Conservation (phyloP, 2,797 vertebrate species). For the Babyrousa celebensis region DNA sequence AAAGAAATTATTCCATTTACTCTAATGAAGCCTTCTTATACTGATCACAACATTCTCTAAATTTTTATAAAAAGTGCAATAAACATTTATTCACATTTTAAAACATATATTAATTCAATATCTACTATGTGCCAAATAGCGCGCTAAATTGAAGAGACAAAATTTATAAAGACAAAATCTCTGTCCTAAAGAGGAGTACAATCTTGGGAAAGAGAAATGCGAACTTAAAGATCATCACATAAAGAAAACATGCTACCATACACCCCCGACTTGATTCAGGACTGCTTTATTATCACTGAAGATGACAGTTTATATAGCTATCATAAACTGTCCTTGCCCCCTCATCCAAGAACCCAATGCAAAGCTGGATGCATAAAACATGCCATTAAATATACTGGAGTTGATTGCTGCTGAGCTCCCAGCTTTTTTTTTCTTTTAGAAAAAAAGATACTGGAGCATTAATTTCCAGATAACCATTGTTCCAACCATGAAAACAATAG, state of each 20-base stretch:
- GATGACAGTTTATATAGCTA: not conserved
- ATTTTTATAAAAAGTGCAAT: not conserved
- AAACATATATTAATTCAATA: not conserved
- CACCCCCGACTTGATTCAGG: not conserved
- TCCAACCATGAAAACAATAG: not conserved
- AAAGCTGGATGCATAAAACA: not conserved
- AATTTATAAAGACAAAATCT: not conserved
- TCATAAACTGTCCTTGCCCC: not conserved
- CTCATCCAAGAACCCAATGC: not conserved
- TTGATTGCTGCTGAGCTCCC: not conserved
- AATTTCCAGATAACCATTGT: not conserved
- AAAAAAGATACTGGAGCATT: not conserved
- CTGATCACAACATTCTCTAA: not conserved
- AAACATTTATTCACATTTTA: constrained; percentile 55
- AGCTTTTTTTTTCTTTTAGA: not conserved
- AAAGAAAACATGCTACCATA: not conserved
- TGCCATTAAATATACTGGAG: not conserved
- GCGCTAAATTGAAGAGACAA: not conserved
- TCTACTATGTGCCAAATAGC: not conserved
- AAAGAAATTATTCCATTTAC: constrained; percentile 32
- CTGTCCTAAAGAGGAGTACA: not conserved
- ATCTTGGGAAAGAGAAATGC: not conserved
- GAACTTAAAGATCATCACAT: not conserved
- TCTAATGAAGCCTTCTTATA: not conserved
- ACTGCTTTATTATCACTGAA: not conserved